Base-by-base conservation (phyloP, 2,888 invertebrate genomes). In the Lumbricus terrestris region DNA sequence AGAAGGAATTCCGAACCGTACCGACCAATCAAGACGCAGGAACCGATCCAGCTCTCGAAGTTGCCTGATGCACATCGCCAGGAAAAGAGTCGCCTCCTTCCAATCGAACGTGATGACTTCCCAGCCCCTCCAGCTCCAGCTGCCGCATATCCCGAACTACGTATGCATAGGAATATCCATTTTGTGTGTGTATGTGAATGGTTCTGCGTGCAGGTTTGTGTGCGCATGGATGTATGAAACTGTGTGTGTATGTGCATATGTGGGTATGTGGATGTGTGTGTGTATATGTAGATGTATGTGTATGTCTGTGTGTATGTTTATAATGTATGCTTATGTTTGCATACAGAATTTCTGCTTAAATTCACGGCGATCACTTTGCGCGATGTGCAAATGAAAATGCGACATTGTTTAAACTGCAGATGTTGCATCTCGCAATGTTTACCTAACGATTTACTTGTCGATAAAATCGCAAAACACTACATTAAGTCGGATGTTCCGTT, bases 81-180 rank as follows among this genome's bases (percentile, higher is more conserved):
- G 29, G 92, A 92, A 38, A 97, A 97, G 92, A 96, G 97, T 92
- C 88, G 37, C 15, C 96, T 97, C 94, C 96, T 97, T 91, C 97
- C 98, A 95, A 99, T 99, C 92, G 99, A 99, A 95, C 96, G 99
- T 91, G 98, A 99, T 95, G 99, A 99, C 96, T 99, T 99, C 96
- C 99, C 99, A 85, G 99, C 98, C 92, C 99, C 99, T 92, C 98
- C 98, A 95, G 98, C 98, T 96, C 98, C 97, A 90, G 97, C 93
- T 23, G 93, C 91, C n/a, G 92, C 92, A 38, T 92, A 91, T 88
- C 92, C 92, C 18, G 92, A 92, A 83, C 90, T 92, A 8, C 89
- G 92, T 92, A 82, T 88, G 92, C 91, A 40, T 18, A 54, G 29
- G 16, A 37, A 29, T 88, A 18, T 47, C 20, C 20, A 34, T 90